Base-by-base conservation (phyloP, 2,113 vertebrate genomes). In the Pandion haliaetus region DNA sequence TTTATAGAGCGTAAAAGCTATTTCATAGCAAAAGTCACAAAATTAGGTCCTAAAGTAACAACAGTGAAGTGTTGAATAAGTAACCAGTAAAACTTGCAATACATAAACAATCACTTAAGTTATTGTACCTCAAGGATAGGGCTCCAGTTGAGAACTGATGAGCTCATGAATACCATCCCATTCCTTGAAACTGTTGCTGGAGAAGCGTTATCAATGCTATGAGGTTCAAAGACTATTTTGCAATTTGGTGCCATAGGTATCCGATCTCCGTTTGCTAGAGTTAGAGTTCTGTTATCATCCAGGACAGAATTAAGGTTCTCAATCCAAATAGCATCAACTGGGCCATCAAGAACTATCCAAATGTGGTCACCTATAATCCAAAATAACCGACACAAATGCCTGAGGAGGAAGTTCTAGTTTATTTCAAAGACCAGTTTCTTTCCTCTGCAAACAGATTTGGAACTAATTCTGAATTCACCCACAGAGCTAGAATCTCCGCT, bases 101-200 rank as follows among this genome's bases (percentile, higher is more conserved):
- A 80, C 5, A 17, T 49, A 44, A 57, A 40, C 5, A 73, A 61
- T 36, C 8, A 34, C 6, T 62, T 65, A 36, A 36, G 40, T 26
- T 92, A 34, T 32, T 44, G 61, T 95, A 99, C 99, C 99, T 99
- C 99, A 84, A 99, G 98, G 90, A 99, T 98, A 26, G 99, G 99
- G 70, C 98, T 99, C 99, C 99, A 99, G 81, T 25, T 98, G 28
- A 99, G 99, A 88, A 99, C 95, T 15, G 99, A 99, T 29, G 99
- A 99, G 94, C 99, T 99, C 99, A 99, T 99, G 96, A 99, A 99
- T 74, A 99, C 99, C 99, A 99, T 99, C 34, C 99, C 99, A 58
- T 99, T 99, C 72, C 99, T 99, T 38, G 99, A 99, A 72, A 99
- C 99, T 0, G 99, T 99, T 66, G 99, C 99, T 9, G 99, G 99